Base-by-base conservation (phyloP, 2,797 vertebrate genomes). In the Capromys pilorides region DNA sequence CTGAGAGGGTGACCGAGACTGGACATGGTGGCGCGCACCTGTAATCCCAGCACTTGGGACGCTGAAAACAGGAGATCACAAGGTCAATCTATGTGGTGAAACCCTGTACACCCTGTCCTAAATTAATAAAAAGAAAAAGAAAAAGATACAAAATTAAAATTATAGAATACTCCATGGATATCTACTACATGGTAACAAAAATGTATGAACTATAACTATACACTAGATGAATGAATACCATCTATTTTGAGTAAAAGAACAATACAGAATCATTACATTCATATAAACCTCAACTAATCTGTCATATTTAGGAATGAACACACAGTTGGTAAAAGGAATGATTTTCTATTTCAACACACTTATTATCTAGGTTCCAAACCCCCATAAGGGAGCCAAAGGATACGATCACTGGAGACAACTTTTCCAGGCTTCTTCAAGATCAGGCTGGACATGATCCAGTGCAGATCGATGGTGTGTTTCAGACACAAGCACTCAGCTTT, bases 381-480 rank as follows among this genome's bases (percentile, higher is more conserved):
- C 73, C 26, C 57, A 11, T 73, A 61, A 81, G 61, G 4, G 1
- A 93, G 88, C n/a, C 90, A 87, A 64, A 64, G 49, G 33, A 54
- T 13, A 49, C 24, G 33, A 73, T 45, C 54, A 81, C 51, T 36
- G 45, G 5, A 66, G 33, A 36, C 80, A 54, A 41, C 33, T 80
- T 82, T 82, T 87, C 88, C 83, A 90, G 88, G 75, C 41, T 92
- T 90, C n/a, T 90, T 67, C 69, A 79, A 83, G 33, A 51, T 81
- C 36, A n/a, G 36, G 28, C 4, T 86, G 51, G 79, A 83, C 41
- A 91, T 10, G 51, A 90, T 36, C 83, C 89, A 41, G 89, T 61
- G 49, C 61, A 80, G 16, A 90, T 88, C 71, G 45, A 81, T 12
- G 87, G 41, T 51, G n/a, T 64, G 31, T 49, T 77, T 77, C 28